Evolutionary conservation across 2,797 vertebrate genomes (phyloP).

Genomic region (Vespertilio murinus): DNA sequence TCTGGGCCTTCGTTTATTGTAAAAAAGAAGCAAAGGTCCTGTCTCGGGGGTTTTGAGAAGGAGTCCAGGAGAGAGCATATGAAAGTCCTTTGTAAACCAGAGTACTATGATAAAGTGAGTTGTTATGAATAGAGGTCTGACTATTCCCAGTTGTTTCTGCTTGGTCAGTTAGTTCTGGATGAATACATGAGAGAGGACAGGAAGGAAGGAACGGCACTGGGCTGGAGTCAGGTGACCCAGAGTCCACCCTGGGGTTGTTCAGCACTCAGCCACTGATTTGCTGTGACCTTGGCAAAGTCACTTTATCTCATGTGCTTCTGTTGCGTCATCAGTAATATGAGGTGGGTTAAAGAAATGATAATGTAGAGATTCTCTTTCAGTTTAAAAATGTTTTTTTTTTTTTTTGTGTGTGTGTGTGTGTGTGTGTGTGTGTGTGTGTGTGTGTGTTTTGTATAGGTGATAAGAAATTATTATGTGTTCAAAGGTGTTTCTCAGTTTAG

Average conservation of each 20-base stretch:
- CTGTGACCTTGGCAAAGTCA: conserved; percentile 55
- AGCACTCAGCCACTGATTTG: not conserved
- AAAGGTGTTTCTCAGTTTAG: conserved; percentile 34
- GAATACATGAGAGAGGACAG: conserved; percentile 15
- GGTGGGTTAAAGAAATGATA: not conserved
- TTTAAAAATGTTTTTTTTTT: not conserved
- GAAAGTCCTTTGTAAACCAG: conserved; percentile 37
- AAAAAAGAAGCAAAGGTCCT: not conserved
- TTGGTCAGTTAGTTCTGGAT: conserved; percentile 62
- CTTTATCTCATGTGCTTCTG: not conserved
- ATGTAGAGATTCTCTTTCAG: not conserved
- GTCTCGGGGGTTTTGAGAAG: not conserved
- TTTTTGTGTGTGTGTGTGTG: too few relatives aligned
- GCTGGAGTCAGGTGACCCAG: conserved; percentile 25
- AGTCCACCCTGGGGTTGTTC: not conserved
- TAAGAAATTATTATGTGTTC: conserved; percentile 5
- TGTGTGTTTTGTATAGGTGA: not conserved
- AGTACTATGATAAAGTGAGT: conserved; percentile 16
- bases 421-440: too few relatives aligned
- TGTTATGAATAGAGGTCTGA: conserved; percentile 57
- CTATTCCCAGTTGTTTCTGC: conserved; percentile 47
- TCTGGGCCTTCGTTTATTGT: not conserved
- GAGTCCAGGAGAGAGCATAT: not conserved
- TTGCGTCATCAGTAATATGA: not conserved
- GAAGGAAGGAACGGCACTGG: not conserved